These are phyloP conservation scores for Lasioglossum figueresi DNA, from an alignment of 2,888 invertebrate species.

Conservation along the genomic window DNA sequence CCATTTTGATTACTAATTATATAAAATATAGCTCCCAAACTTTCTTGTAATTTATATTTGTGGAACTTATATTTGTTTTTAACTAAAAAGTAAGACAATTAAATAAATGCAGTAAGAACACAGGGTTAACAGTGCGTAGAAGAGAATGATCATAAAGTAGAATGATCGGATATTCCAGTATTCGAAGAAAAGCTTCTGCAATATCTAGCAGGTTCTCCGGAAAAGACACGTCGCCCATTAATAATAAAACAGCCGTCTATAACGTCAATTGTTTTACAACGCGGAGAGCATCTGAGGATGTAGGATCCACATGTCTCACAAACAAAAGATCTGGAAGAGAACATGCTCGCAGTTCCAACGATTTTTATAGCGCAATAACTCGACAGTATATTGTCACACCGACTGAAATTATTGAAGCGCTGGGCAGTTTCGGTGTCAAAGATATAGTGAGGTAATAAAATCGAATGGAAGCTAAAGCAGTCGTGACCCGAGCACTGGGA, in stretches of 20 bases:
- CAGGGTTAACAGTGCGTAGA: not conserved
- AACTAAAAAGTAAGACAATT: no score
- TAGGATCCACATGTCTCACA: not conserved
- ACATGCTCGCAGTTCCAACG: not conserved
- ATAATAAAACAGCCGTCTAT: not conserved
- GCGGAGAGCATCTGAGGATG: not conserved
- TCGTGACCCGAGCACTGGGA: not conserved
- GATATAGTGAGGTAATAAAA: constrained; percentile 3
- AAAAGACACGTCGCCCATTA: not conserved
- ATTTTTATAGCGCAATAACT: constrained; percentile 3
- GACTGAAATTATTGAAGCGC: not conserved
- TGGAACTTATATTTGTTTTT: no score
- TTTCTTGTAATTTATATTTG: no score
- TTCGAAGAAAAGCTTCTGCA: not conserved
- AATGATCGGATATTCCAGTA: not conserved
- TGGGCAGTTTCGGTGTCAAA: not conserved
- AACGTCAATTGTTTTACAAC: not conserved
- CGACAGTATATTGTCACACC: not conserved
- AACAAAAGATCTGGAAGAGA: not conserved
- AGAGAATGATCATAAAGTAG: not conserved
- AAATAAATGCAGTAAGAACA: no score
- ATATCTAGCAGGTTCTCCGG: not conserved
- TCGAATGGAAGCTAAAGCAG: not conserved
- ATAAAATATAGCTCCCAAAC: no score
- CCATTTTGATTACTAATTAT: no score